Percentiles rank a stretch among this genome's conserved stretches.
Conservation (phyloP, 2,113 vertebrate species). For the Sinosuthora webbiana region DNA sequence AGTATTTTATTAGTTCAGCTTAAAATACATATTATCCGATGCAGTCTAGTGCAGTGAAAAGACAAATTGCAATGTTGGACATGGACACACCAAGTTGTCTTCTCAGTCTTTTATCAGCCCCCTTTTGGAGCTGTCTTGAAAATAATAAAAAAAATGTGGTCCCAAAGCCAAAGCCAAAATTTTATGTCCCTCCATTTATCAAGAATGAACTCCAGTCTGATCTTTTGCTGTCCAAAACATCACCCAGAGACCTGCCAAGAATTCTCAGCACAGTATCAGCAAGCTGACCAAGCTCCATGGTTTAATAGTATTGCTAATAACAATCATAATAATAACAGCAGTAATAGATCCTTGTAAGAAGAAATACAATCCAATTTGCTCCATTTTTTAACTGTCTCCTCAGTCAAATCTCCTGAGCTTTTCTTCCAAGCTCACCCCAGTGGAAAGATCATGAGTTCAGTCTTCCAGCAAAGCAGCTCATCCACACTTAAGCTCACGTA, state of each 20-base stretch:
- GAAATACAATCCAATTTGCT: not conserved
- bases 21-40: not conserved
- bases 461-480: conserved; percentile 31
- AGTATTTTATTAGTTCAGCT: not conserved
- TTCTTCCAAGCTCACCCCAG: not conserved
- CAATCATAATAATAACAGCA: not conserved
- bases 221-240: not conserved
- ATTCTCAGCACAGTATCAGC: not conserved
- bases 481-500: not conserved
- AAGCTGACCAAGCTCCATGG: not conserved
- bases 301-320: not conserved
- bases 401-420: not conserved
- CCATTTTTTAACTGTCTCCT: not conserved
- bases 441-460: not conserved
- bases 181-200: not conserved
- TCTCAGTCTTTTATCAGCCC: not conserved
- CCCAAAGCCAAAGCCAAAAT: not conserved
- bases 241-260: not conserved
- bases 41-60: not conserved
- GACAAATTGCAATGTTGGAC: not conserved
- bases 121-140: not conserved
- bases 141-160: not conserved
- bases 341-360: not conserved
- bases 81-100: not conserved
- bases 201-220: not conserved